Percentiles rank a stretch among this genome's conserved stretches.
These are phyloP conservation scores for Nothocercus nigrocapillus DNA, from an alignment of 2,113 vertebrate genomes.

Conservation along the genomic window DNA sequence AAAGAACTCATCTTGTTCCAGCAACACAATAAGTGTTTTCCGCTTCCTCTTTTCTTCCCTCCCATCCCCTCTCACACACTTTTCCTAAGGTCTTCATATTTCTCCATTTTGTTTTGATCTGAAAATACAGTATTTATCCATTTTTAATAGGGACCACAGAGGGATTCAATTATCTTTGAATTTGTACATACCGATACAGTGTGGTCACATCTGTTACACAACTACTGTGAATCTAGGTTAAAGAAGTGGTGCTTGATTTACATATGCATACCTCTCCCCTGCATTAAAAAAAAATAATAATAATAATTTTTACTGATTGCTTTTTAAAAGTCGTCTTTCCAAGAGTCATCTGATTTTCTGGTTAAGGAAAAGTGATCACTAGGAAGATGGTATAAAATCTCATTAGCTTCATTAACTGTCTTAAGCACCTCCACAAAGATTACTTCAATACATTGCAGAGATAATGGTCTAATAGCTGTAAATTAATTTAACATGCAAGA, in stretches of 20 bases:
- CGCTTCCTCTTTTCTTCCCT: not conserved
- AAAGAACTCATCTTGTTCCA: not conserved
- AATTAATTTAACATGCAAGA: not conserved
- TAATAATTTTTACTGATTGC: not conserved
- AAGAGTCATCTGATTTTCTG: not conserved
- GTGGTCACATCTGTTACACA: conserved; percentile 50
- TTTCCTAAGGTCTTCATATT: not conserved
- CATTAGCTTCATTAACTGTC: not conserved
- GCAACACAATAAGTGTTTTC: not conserved
- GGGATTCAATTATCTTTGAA: conserved; percentile 51
- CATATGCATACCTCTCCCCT: not conserved
- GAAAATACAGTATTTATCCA: conserved; percentile 2
- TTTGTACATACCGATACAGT: not conserved
- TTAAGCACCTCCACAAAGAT: not conserved
- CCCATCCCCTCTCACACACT: not conserved
- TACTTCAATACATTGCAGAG: not conserved
- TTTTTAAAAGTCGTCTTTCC: not conserved
- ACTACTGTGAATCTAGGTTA: conserved; percentile 25
- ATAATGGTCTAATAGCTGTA: not conserved
- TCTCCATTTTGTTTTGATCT: not conserved
- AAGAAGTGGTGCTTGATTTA: conserved; percentile 30
- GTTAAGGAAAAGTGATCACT: conserved; percentile 2
- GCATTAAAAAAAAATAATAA: too few relatives aligned
- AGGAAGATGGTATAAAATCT: not conserved
- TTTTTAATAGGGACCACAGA: conserved; percentile 38